Evolutionary conservation across 2,888 invertebrate species (phyloP).

Genomic region (Abrostola triplasia): DNA sequence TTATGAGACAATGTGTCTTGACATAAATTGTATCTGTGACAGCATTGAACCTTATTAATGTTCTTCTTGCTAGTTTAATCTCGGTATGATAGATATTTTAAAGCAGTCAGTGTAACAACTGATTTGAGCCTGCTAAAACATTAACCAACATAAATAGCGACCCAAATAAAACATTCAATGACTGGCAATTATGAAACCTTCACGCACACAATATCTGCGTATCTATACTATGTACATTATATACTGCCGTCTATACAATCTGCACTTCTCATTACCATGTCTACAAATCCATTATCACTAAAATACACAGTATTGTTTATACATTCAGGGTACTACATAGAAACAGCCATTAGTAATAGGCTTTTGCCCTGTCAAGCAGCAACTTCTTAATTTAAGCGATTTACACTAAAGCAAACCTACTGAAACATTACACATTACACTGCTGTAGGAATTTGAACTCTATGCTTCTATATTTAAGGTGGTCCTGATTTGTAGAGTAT

Average conservation of each 20-base stretch:
- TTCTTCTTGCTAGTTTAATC: too few relatives aligned
- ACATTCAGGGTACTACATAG: conserved; percentile 40
- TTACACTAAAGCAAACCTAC: conserved; percentile 51
- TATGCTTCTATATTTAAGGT: not conserved
- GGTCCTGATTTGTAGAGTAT: not conserved
- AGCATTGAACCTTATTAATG: too few relatives aligned
- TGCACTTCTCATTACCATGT: conserved; percentile 9
- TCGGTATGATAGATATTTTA: too few relatives aligned
- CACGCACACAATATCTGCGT: conserved; percentile 14
- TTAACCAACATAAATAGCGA: conserved; percentile 35
- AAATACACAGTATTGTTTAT: conserved; percentile 39
- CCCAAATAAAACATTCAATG: conserved; percentile 44
- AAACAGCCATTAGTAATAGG: conserved; percentile 47
- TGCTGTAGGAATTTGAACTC: conserved; percentile 34
- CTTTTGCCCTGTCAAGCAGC: conserved; percentile 39
- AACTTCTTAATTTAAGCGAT: conserved; percentile 62
- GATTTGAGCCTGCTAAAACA: conserved; percentile 24
- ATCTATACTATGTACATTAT: conserved; percentile 3
- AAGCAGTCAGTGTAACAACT: not conserved
- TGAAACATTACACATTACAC: conserved; percentile 27
- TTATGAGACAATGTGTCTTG: too few relatives aligned
- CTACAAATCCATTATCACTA: conserved; percentile 23
- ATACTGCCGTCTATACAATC: conserved; percentile 4
- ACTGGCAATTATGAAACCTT: conserved; percentile 33
- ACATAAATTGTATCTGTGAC: too few relatives aligned